These are phyloP conservation scores for Gymnobelideus leadbeateri DNA, from an alignment of 2,113 vertebrate genomes.

Conservation along the genomic window DNA sequence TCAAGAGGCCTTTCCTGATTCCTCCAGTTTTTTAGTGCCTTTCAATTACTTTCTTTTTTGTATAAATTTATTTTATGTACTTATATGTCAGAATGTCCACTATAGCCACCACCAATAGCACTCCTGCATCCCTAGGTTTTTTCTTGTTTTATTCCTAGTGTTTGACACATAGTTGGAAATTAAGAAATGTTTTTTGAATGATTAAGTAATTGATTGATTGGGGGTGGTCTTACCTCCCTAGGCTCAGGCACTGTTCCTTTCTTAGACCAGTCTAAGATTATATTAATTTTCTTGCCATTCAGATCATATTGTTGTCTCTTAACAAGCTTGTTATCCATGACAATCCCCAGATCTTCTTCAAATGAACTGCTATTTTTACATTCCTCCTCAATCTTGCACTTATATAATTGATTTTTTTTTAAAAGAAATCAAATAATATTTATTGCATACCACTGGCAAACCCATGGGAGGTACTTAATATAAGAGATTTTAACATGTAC, in stretches of 20 bases:
- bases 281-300: neutral
- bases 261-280: neutral
- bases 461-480: no score
- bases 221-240: neutral
- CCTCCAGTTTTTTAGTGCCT: neutral
- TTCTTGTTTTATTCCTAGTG: neutral
- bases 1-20: neutral
- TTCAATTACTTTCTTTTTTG: neutral
- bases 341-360: neutral
- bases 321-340: neutral
- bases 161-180: neutral
- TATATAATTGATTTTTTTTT: neutral
- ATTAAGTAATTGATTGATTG: neutral
- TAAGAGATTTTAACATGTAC: no score
- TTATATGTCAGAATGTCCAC: neutral
- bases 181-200: neutral
- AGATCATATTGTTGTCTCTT: neutral
- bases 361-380: neutral
- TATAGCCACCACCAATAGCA: neutral
- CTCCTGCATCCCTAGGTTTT: neutral
- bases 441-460: no score
- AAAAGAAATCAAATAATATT: no score
- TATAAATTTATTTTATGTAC: neutral
- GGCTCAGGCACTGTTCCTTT: neutral
- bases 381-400: neutral